phyloP scores from a whole-genome alignment of 2,113 vertebrate genomes.

The Gallinago paraguaiae region DNA sequence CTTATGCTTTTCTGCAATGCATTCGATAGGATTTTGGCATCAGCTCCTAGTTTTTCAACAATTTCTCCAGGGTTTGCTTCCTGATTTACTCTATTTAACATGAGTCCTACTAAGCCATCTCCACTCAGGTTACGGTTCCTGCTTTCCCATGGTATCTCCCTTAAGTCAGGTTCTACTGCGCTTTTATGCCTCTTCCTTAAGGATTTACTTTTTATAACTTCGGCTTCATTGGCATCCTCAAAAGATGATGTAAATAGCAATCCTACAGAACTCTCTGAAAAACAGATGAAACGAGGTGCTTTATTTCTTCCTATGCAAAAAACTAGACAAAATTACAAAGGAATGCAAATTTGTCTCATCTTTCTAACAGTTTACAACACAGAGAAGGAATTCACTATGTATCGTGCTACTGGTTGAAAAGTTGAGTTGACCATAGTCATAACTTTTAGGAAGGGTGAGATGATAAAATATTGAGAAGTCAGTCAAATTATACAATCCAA shows the following conservation, averaged over 20 bases:
- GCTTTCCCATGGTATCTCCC: slow-evolving; percentile 75
- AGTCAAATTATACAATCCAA: not conserved
- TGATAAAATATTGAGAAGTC: not conserved
- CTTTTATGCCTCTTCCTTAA: slow-evolving; percentile 82
- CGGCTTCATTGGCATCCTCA: slow-evolving; percentile 74
- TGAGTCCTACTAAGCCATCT: slow-evolving; percentile 76
- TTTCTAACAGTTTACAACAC: not conserved
- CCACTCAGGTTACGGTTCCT: slow-evolving; percentile 78
- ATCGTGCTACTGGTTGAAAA: not conserved
- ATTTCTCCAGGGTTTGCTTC: slow-evolving; percentile 74
- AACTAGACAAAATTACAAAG: not conserved
- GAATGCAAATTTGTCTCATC: not conserved
- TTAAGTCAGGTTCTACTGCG: slow-evolving; percentile 76
- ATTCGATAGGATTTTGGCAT: slow-evolving; percentile 80
- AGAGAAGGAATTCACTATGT: not conserved
- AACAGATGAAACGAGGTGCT: not conserved
- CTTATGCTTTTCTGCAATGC: slow-evolving; percentile 78
- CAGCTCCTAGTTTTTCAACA: slow-evolving; percentile 78
- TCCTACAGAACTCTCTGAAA: slow-evolving; percentile 80
- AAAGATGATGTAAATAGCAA: slow-evolving; percentile 84
- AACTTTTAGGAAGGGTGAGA: not conserved
- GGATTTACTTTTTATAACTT: slow-evolving; percentile 73
- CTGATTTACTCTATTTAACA: slow-evolving; percentile 76
- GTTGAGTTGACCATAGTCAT: not conserved
- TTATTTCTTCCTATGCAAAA: not conserved